Conservation (phyloP, 2,113 vertebrate species). For the Aphelocoma coerulescens region DNA sequence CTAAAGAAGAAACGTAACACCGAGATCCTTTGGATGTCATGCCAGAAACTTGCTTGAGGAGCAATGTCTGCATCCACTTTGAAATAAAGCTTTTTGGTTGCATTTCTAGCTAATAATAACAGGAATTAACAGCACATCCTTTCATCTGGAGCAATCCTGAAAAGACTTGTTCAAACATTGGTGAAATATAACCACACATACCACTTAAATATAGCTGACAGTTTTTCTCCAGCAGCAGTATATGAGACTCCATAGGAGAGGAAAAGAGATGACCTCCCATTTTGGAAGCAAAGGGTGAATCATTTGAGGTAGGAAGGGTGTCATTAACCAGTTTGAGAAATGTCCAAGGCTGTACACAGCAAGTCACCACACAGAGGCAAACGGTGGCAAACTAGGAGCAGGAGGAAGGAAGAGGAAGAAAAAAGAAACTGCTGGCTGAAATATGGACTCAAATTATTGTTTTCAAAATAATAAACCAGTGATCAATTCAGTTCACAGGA, state of each 20-base stretch:
- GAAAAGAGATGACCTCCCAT: not conserved
- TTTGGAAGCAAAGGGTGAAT: constrained; percentile 44
- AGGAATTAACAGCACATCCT: fast-evolving
- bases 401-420: not conserved
- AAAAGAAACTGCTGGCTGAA: constrained; percentile 1
- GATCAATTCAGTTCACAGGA: not conserved
- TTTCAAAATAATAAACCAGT: not conserved
- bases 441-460: not conserved
- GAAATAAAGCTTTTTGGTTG: not conserved
- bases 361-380: not conserved
- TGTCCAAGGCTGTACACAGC: not conserved
- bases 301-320: constrained; percentile 12
- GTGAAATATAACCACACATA: not conserved
- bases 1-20: not conserved
- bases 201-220: not conserved
- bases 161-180: not conserved
- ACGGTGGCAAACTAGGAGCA: not conserved
- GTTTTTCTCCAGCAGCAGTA: not conserved
- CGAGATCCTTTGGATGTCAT: not conserved
- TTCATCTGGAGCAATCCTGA: not conserved
- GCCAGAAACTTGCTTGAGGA: not conserved
- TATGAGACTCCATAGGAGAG: not conserved
- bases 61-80: not conserved
- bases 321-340: not conserved
- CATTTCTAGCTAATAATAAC: not conserved